phyloP scores from a whole-genome alignment of 2,888 invertebrate species.

The Choreutis nemorana region DNA sequence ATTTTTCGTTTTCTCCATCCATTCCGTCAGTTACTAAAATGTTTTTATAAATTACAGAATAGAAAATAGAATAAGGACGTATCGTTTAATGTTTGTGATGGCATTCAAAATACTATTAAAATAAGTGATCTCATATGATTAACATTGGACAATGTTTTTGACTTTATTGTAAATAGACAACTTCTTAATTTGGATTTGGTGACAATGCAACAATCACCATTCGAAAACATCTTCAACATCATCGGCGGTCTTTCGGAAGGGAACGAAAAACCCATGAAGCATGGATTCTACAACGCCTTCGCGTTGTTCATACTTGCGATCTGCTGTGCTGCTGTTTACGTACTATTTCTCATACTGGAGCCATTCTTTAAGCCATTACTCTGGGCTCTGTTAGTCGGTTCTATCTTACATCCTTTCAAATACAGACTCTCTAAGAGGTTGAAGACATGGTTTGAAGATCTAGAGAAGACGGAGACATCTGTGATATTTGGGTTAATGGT shows the following conservation, averaged over 20 bases:
- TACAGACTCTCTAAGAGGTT: slow-evolving; percentile 77
- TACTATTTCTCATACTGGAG: slow-evolving; percentile 84
- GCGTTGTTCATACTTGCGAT: slow-evolving; percentile 79
- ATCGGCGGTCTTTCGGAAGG: slow-evolving; percentile 75
- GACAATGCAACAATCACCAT: slow-evolving; percentile 62
- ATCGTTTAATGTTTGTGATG: too few relatives aligned
- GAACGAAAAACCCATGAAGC: slow-evolving; percentile 89
- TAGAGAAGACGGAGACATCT: slow-evolving; percentile 73
- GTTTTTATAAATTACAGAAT: too few relatives aligned
- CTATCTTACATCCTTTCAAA: slow-evolving; percentile 95
- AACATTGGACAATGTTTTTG: not conserved
- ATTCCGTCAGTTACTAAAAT: too few relatives aligned
- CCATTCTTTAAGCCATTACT: slow-evolving; percentile 93
- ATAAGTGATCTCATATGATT: not conserved
- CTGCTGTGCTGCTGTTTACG: slow-evolving; percentile 74
- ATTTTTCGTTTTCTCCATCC: too few relatives aligned
- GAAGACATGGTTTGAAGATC: slow-evolving; percentile 78
- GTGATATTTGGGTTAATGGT: slow-evolving; percentile 66
- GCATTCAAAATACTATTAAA: not conserved
- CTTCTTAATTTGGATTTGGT: too few relatives aligned
- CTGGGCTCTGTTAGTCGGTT: slow-evolving; percentile 97
- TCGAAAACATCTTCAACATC: slow-evolving; percentile 75
- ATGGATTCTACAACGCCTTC: slow-evolving; percentile 89
- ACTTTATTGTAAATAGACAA: too few relatives aligned
- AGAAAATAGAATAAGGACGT: too few relatives aligned